phyloP scores from a whole-genome alignment of 2,113 vertebrate genomes.

The Glaucomys volans region DNA sequence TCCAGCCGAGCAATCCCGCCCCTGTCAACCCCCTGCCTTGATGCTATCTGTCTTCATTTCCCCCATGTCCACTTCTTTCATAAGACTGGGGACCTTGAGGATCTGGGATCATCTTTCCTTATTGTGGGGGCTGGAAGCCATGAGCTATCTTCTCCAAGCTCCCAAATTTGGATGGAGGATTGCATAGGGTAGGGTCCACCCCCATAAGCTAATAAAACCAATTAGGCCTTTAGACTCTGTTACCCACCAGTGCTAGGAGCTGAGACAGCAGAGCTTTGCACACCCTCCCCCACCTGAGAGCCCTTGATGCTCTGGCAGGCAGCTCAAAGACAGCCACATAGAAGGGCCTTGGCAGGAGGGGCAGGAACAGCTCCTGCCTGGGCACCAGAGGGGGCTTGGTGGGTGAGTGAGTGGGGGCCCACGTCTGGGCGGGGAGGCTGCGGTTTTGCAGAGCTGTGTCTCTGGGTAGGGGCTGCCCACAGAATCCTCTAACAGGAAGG shows the following conservation, averaged over 20 bases:
- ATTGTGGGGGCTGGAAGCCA: background rate
- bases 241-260: background rate
- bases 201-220: background rate
- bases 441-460: constrained; percentile 62
- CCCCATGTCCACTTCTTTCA: background rate
- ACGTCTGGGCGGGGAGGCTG: constrained; percentile 54
- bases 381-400: constrained; percentile 23
- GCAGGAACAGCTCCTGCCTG: constrained; percentile 24
- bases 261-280: background rate
- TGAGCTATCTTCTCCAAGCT: background rate
- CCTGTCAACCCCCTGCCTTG: background rate
- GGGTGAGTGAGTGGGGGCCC: background rate
- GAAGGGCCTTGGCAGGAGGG: background rate
- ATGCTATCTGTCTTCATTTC: background rate
- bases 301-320: background rate
- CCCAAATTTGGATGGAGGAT: background rate
- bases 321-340: background rate
- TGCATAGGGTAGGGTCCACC: background rate
- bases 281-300: background rate
- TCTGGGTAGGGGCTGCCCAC: constrained; percentile 76
- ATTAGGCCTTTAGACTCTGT: background rate
- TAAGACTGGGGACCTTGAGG: background rate
- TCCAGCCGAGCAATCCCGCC: background rate
- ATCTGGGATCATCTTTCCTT: background rate
- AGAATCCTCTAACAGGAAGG: constrained; percentile 81